Percentiles rank a stretch among this genome's conserved stretches.
Evolutionary conservation across 2,888 invertebrate genomes (phyloP).

Genomic region (Pelosia muscerda): DNA sequence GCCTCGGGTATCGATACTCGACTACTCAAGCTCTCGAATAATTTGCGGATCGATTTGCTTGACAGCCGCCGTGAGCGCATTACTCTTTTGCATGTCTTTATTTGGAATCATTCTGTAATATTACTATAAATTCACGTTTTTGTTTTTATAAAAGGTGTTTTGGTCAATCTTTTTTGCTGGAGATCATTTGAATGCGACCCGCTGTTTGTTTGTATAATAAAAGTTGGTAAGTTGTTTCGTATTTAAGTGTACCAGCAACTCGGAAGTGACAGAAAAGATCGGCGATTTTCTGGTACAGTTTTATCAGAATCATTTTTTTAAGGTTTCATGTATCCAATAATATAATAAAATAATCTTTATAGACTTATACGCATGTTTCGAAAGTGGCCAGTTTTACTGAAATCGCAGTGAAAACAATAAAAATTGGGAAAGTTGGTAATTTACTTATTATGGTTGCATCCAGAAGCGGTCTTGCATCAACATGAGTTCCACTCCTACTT

Average conservation of each 20-base stretch:
- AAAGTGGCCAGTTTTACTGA: not conserved
- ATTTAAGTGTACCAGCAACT: not conserved
- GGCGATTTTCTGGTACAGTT: not conserved
- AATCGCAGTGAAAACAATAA: no score
- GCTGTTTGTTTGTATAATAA: constrained; percentile 23
- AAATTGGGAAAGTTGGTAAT: no score
- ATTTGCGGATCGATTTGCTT: constrained; percentile 58
- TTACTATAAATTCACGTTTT: constrained; percentile 46
- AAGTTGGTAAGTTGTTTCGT: not conserved
- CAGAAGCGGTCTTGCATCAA: not conserved
- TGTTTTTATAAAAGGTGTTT: constrained; percentile 26
- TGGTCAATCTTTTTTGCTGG: constrained; percentile 33
- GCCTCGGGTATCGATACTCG: constrained; percentile 39
- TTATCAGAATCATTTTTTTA: not conserved
- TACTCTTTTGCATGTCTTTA: constrained; percentile 60
- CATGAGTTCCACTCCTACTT: not conserved
- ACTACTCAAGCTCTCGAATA: constrained; percentile 43
- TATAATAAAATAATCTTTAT: not conserved
- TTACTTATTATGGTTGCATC: not conserved
- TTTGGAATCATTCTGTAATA: constrained; percentile 48
- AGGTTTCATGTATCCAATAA: not conserved
- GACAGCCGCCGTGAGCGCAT: constrained; percentile 62
- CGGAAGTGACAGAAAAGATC: not conserved
- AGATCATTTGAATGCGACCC: constrained; percentile 34
- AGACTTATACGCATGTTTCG: not conserved